Evolutionary conservation across 2,888 invertebrate genomes (phyloP).

Genomic region (Drosophila antonietae): DNA sequence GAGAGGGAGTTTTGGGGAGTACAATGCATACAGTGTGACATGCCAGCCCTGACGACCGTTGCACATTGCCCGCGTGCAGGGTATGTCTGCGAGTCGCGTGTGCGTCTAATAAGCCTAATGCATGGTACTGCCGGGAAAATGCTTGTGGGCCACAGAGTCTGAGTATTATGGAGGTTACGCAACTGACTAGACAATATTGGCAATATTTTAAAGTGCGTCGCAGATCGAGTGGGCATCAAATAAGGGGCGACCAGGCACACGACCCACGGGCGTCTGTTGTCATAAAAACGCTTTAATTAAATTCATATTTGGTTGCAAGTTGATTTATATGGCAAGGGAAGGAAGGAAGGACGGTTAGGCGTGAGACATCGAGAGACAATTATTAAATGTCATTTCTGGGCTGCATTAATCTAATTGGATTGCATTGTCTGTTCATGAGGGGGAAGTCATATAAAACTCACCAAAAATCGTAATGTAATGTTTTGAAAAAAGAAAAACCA

Average conservation of each 20-base stretch:
- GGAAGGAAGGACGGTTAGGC: background rate
- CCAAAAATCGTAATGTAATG: background rate
- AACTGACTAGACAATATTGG: constrained; percentile 74
- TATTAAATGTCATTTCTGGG: constrained; percentile 59
- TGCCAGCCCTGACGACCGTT: constrained; percentile 70
- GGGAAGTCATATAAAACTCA: background rate
- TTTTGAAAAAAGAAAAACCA: too few relatives aligned
- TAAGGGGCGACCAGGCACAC: constrained; percentile 43
- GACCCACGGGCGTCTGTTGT: constrained; percentile 59
- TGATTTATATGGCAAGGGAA: constrained; percentile 59
- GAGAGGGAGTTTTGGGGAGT: background rate
- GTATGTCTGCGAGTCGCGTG: constrained; percentile 58
- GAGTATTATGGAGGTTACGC: constrained; percentile 23
- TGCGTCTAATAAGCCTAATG: constrained; percentile 78
- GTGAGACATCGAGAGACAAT: constrained; percentile 55
- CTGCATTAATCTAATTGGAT: constrained; percentile 74
- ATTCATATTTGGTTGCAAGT: constrained; percentile 74
- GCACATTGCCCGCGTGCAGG: constrained; percentile 58
- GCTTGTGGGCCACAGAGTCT: constrained; percentile 1
- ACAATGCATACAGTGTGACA: constrained; percentile 21
- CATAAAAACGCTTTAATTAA: constrained; percentile 82
- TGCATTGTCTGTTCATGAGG: constrained; percentile 26
- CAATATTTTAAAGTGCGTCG: constrained; percentile 78
- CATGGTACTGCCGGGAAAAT: constrained; percentile 28
- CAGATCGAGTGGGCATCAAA: constrained; percentile 10